Conservation (phyloP, 2,113 vertebrate species). For the Dermatemys mawii region DNA sequence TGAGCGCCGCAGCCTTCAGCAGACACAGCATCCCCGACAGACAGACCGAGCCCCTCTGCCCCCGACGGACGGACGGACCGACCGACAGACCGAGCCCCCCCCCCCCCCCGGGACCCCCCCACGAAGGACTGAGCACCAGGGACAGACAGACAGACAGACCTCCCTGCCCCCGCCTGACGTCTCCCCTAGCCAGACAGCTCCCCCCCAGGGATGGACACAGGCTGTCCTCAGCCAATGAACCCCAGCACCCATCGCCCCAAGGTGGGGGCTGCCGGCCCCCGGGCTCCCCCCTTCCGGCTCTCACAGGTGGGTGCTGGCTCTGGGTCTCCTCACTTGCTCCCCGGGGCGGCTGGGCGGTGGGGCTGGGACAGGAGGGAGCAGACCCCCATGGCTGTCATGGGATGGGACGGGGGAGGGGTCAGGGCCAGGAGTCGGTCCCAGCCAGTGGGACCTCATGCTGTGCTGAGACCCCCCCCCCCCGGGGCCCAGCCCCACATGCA, state of each 20-base stretch:
- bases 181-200: not conserved
- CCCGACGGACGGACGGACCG: not conserved
- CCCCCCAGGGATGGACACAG: accelerated
- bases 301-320: slow-evolving; percentile 58
- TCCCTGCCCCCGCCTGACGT: too few species aligned
- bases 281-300: not conserved
- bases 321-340: not conserved
- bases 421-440: too few species aligned
- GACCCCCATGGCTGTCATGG: not conserved
- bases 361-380: not conserved
- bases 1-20: too few species aligned
- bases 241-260: not conserved
- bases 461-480: too few species aligned
- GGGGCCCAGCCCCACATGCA: not conserved
- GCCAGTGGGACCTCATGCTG: not conserved
- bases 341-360: not conserved
- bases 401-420: too few species aligned
- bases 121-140: not conserved
- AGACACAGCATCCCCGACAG: too few species aligned
- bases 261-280: not conserved
- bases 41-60: not conserved
- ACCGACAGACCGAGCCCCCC: too few species aligned
- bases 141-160: not conserved
- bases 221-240: slow-evolving; percentile 18
- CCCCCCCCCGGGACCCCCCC: not conserved